A percentile compares a stretch with the other conserved stretches of the same genome.
These are phyloP conservation scores for Saccostrea glomerata DNA, from an alignment of 1,140 invertebrate genomes.

Conservation along the genomic window DNA sequence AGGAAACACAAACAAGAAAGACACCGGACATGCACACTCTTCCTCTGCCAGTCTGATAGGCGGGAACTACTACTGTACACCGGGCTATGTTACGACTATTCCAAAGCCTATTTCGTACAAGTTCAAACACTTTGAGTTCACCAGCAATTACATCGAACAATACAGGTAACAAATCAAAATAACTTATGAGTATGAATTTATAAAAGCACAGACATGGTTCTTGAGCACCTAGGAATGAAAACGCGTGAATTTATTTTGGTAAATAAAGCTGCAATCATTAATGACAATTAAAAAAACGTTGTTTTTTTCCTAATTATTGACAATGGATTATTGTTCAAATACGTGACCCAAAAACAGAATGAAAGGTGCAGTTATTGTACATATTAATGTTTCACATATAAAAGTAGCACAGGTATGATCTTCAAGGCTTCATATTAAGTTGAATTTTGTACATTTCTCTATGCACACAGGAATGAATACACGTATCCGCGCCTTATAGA, in stretches of 20 bases:
- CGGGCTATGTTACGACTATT: conserved; percentile 5
- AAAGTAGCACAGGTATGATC: background rate
- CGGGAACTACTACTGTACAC: conserved; percentile 15
- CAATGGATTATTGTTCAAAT: too few species aligned
- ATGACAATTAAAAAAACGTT: background rate
- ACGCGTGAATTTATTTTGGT: background rate
- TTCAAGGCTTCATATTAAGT: background rate
- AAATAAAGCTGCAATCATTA: background rate
- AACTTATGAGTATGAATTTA: background rate
- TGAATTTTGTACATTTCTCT: background rate
- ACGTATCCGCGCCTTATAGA: conserved; percentile 17
- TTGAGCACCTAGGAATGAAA: background rate
- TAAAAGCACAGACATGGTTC: background rate
- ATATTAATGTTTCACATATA: too few species aligned
- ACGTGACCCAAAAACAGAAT: too few species aligned
- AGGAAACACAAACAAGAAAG: background rate
- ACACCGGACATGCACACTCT: background rate
- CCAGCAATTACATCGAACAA: conserved; percentile 44
- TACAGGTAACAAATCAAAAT: conserved; percentile 37
- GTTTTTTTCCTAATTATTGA: background rate
- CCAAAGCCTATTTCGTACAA: conserved; percentile 41
- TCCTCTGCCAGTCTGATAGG: background rate
- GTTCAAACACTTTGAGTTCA: conserved; percentile 42
- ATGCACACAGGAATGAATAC: conserved; percentile 39
- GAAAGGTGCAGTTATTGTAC: too few species aligned